Evolutionary conservation across 2,888 invertebrate genomes (phyloP).

Genomic region (Lasioglossum marginatum): DNA sequence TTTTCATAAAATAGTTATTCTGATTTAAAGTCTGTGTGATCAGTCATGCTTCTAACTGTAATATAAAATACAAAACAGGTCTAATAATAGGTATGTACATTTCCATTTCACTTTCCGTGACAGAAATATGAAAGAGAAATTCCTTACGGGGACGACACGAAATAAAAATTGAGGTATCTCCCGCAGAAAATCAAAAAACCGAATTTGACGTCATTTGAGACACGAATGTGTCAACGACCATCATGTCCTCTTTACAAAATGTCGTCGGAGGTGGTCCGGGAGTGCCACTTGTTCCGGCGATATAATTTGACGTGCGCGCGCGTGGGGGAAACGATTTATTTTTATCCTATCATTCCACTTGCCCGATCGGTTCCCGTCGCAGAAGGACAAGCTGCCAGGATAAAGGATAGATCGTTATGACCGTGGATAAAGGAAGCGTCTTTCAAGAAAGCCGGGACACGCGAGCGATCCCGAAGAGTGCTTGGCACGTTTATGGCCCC

Average conservation of each 20-base stretch:
- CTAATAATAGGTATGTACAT: too few species aligned
- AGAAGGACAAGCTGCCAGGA: slow-evolving; percentile 59
- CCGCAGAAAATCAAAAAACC: background rate
- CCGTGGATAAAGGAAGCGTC: slow-evolving; percentile 58
- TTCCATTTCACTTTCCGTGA: too few species aligned
- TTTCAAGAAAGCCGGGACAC: slow-evolving; percentile 54
- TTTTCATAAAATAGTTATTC: too few species aligned
- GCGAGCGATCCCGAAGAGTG: slow-evolving; percentile 64
- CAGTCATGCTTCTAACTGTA: too few species aligned
- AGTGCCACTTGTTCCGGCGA: background rate
- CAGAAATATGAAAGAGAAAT: background rate
- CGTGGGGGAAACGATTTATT: slow-evolving; percentile 53
- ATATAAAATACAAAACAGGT: too few species aligned
- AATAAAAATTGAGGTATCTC: background rate
- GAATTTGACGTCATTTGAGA: background rate
- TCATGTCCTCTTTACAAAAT: background rate
- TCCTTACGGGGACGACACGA: background rate
- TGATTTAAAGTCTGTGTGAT: too few species aligned
- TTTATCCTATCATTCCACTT: slow-evolving; percentile 54
- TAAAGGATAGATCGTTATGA: slow-evolving; percentile 70
- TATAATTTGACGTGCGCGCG: slow-evolving; percentile 45
- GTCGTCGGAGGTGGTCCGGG: background rate
- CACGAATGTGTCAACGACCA: background rate
- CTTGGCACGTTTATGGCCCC: slow-evolving; percentile 64
- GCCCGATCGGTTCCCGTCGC: slow-evolving; percentile 58